Percentiles rank a stretch among this genome's conserved stretches.
Evolutionary conservation across 2,113 vertebrate genomes (phyloP).

Genomic region (Eulemur rufifrons): DNA sequence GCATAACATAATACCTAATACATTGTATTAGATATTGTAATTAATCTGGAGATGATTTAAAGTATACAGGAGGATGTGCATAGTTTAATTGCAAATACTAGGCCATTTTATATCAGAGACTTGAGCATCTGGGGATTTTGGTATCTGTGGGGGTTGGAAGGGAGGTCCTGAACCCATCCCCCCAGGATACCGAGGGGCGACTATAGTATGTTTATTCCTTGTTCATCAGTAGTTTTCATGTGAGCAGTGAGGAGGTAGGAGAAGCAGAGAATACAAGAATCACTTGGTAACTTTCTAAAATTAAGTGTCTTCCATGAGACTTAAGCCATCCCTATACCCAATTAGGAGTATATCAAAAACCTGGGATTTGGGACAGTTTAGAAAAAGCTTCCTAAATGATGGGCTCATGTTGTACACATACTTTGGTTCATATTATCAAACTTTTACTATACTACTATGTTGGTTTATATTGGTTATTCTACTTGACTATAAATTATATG

Average conservation of each 20-base stretch:
- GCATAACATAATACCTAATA: neutral
- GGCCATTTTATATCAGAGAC: neutral
- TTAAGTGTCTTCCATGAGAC: neutral
- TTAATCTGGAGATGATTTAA: neutral
- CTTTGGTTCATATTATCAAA: neutral
- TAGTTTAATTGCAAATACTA: neutral
- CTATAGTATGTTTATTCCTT: neutral
- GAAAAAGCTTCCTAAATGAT: neutral
- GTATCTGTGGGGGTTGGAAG: neutral
- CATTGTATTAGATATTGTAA: neutral
- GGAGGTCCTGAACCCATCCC: neutral
- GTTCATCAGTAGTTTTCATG: neutral
- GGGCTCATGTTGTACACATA: neutral
- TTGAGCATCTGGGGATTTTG: neutral
- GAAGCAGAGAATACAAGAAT: neutral
- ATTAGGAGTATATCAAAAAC: neutral
- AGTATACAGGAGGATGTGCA: neutral
- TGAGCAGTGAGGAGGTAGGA: neutral
- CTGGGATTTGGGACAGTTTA: neutral
- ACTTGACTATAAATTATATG: neutral
- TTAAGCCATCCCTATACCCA: neutral
- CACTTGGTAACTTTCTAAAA: neutral
- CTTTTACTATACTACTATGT: neutral
- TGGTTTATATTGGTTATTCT: neutral
- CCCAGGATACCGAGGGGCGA: neutral